Percentiles rank a stretch among this genome's conserved stretches.
These are phyloP conservation scores for Nebria ingens DNA, from an alignment of 1,140 invertebrate genomes.

Conservation along the genomic window DNA sequence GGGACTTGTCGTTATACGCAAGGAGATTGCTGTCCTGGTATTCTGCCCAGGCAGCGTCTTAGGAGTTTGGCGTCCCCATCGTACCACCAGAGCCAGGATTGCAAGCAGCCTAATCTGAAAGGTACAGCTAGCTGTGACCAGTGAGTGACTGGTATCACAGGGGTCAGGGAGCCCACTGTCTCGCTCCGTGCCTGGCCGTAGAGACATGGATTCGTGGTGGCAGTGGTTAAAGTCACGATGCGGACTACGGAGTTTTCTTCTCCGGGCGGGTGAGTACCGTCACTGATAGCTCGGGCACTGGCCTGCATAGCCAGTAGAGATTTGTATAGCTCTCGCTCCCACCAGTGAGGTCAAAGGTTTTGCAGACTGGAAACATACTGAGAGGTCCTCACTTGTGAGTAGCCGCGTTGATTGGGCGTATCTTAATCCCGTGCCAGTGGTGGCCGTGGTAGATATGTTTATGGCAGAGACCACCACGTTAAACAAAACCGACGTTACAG, in stretches of 20 bases:
- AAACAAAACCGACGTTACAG: too few species aligned
- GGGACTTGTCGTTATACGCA: too few species aligned
- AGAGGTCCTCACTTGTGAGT: neutral
- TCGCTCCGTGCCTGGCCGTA: too few species aligned
- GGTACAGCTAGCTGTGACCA: neutral
- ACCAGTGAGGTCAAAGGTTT: neutral
- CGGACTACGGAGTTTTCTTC: neutral
- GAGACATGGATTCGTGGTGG: neutral
- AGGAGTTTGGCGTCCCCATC: neutral
- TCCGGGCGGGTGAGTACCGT: neutral
- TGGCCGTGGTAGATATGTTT: neutral
- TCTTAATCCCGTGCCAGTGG: neutral
- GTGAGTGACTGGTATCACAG: neutral
- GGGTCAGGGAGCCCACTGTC: too few species aligned
- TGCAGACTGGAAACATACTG: neutral
- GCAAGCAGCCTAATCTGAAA: neutral
- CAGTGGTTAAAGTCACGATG: neutral
- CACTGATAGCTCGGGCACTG: neutral
- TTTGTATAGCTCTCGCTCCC: neutral
- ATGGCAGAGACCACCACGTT: neutral
- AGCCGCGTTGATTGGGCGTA: neutral
- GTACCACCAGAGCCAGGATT: neutral
- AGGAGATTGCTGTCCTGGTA: too few species aligned
- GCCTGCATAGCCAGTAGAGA: neutral
- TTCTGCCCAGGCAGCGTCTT: neutral